phyloP scores from a whole-genome alignment of 2,113 vertebrate species.

The Malurus cyaneus region DNA sequence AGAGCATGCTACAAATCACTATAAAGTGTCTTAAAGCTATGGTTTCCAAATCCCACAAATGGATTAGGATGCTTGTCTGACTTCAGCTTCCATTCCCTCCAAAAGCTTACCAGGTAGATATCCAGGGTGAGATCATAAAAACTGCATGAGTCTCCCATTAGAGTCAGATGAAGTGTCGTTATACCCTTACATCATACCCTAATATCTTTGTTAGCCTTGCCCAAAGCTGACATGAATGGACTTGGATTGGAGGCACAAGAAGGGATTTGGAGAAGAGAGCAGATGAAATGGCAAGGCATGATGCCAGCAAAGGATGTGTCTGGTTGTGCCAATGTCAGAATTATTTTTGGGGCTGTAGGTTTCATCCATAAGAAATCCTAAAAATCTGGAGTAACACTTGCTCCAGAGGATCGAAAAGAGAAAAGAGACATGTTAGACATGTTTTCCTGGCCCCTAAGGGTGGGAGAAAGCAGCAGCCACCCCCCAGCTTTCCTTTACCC shows the following conservation, averaged over 20 bases:
- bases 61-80: not conserved
- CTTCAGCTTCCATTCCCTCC: not conserved
- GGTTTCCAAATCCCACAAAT: not conserved
- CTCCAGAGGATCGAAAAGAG: not conserved
- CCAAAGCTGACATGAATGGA: not conserved
- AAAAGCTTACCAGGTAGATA: not conserved
- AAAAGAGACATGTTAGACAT: not conserved
- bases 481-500: not conserved
- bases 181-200: not conserved
- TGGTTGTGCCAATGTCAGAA: too few relatives aligned
- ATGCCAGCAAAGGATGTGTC: not conserved
- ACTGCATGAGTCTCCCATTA: not conserved
- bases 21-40: not conserved
- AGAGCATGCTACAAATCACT: not conserved
- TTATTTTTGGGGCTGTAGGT: not conserved
- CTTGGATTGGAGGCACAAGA: not conserved
- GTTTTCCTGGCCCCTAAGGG: fast-evolving
- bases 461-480: not conserved
- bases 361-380: not conserved
- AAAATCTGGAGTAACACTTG: not conserved
- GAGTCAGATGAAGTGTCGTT: not conserved
- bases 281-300: fast-evolving
- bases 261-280: not conserved
- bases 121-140: not conserved
- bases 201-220: not conserved